Evolutionary conservation across 2,113 vertebrate species (phyloP).

Genomic region (Henicopernis longicauda): DNA sequence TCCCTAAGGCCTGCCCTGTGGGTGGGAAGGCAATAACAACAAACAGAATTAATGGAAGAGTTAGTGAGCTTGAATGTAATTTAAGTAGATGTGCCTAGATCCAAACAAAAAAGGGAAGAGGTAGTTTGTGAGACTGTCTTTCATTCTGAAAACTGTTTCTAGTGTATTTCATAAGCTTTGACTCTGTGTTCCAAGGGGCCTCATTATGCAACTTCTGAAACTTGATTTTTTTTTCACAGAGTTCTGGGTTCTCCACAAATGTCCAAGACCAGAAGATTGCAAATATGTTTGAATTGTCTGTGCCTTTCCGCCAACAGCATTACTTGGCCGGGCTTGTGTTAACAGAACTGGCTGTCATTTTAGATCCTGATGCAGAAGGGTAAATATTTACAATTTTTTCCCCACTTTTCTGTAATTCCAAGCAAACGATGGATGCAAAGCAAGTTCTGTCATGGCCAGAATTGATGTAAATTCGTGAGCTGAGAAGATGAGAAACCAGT

Average conservation of each 20-base stretch:
- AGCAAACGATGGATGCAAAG: not conserved
- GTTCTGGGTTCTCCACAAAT: constrained; percentile 96
- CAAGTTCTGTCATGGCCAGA: not conserved
- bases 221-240: constrained; percentile 71
- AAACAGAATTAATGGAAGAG: not conserved
- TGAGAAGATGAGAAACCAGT: not conserved
- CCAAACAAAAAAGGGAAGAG: not conserved
- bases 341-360: constrained; percentile 90
- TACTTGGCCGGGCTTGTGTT: constrained; percentile 93
- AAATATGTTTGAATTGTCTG: constrained; percentile 98
- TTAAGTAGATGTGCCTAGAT: not conserved
- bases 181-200: not conserved
- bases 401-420: not conserved
- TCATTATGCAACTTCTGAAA: not conserved
- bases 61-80: not conserved
- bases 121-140: not conserved
- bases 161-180: not conserved
- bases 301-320: constrained; percentile 97
- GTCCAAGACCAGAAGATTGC: constrained; percentile 98
- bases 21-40: not conserved
- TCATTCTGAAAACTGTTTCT: not conserved
- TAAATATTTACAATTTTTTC: constrained; percentile 65
- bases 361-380: constrained; percentile 96
- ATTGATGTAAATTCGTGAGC: not conserved
- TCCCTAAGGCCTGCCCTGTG: not conserved